phyloP scores from a whole-genome alignment of 2,797 vertebrate species.

The Schizopygopsis pylzovi region DNA sequence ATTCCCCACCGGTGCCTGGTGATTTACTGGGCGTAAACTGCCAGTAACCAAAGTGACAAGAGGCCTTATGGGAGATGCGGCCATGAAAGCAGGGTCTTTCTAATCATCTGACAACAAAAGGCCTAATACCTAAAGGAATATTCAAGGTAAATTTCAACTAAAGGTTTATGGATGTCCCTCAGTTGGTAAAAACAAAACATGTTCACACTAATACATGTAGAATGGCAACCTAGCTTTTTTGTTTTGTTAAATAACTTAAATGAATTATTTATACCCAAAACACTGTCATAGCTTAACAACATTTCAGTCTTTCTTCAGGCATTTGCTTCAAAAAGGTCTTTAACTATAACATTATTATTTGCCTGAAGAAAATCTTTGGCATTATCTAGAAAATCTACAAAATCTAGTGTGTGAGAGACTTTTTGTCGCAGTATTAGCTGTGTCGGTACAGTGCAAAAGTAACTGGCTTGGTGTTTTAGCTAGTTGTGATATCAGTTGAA shows the following conservation, averaged over 20 bases:
- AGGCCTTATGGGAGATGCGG: conserved; percentile 64
- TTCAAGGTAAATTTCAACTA: conserved; percentile 42
- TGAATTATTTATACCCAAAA: neutral
- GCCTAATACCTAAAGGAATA: conserved; percentile 22
- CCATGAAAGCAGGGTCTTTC: conserved; percentile 53
- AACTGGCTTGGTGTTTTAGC: neutral
- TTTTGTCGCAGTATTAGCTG: neutral
- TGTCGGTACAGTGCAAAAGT: neutral
- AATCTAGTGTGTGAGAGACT: neutral
- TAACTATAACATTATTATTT: neutral
- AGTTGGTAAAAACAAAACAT: neutral
- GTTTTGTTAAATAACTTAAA: neutral
- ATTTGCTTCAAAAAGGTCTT: neutral
- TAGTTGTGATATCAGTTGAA: neutral
- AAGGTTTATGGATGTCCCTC: conserved; percentile 2
- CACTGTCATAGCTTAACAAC: neutral
- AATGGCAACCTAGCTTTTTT: neutral
- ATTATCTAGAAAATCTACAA: neutral
- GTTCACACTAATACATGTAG: neutral
- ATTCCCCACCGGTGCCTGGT: conserved; percentile 27
- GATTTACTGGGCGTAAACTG: conserved; percentile 79
- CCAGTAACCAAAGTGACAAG: conserved; percentile 74
- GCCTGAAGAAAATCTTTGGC: neutral
- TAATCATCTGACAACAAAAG: conserved; percentile 61
- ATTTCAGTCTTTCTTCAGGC: neutral